Conservation (phyloP, 2,888 invertebrate species). For the Conistra vaccinii region DNA sequence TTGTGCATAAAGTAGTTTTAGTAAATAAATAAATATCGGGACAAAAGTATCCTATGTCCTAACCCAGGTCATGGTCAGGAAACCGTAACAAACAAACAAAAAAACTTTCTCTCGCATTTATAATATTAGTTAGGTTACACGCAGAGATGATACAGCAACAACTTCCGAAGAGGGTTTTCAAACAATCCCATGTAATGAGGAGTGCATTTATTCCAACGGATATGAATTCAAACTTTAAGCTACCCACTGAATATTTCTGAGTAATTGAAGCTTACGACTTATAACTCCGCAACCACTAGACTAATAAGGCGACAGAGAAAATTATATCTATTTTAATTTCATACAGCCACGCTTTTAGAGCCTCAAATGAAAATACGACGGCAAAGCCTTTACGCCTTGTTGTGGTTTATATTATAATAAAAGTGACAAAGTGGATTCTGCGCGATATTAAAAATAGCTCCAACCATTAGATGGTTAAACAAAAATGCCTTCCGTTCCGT, state of each 20-base stretch:
- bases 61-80: too few species aligned
- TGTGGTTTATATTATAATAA: slow-evolving; percentile 45
- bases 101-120: too few species aligned
- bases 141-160: background rate
- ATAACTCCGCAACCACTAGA: slow-evolving; percentile 12
- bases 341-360: slow-evolving; percentile 17
- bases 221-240: background rate
- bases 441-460: slow-evolving; percentile 62
- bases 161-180: background rate
- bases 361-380: slow-evolving; percentile 43
- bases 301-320: slow-evolving; percentile 28
- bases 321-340: slow-evolving; percentile 42
- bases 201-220: background rate
- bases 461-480: slow-evolving; percentile 65
- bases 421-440: slow-evolving; percentile 45
- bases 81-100: too few species aligned
- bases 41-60: too few species aligned
- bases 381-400: slow-evolving; percentile 45
- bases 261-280: slow-evolving; percentile 20
- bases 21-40: too few species aligned
- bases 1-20: too few species aligned
- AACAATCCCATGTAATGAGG: background rate
- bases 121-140: background rate
- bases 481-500: slow-evolving; percentile 70
- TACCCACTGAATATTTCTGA: slow-evolving; percentile 13